Evolutionary conservation across 2,888 invertebrate genomes (phyloP), one percentile per base, ranked within the genome.

Genomic region (Gymnosoma rotundatum): DNA sequence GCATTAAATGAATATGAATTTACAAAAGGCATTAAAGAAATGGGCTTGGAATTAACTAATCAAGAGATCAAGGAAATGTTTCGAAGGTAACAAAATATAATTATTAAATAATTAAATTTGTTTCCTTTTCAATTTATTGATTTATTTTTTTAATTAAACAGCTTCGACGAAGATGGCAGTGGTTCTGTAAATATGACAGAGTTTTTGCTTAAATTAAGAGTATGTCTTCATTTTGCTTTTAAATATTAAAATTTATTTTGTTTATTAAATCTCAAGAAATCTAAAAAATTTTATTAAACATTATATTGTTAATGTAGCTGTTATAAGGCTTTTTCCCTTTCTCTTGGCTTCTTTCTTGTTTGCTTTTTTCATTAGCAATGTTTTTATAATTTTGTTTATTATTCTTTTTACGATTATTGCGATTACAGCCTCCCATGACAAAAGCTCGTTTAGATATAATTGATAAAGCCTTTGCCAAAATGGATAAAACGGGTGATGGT

Each of bases 181-280:
- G 98, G 98, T 1, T 94, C 95, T 7, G 94, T 99, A 85, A 96
- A 96, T 89, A 95, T 98, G 90, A 96, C 97, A 58, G 98, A 99
- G 92, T 98, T 99, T 91, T 93, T 99, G 21, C 91, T 94, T 25
- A 95, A 96, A 52, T 93, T 98, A 79, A 94, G 98, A 91, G 98
- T 98, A 93, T 94, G 79, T 66, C 14, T 48, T 70, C 1, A 32
- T n/a, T 18, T 25, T 42, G 50, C 54, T 38, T 12, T 70, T 10
- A 21, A 45, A 54, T 48, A 63, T 58, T 9, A 38, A 70, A n/a
- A 4, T 60, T 32, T 20, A 12, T 60, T 66, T 50, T 12, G n/a
- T 48, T 56, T 58, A 38, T 12, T 64, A 32, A 52, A 61, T 67
- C 42, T 16, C 18, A 69, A 18, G 63, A 81, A 42, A 32, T 48